Percentiles rank a stretch among this genome's conserved stretches.
Conservation (phyloP, 2,113 vertebrate species). For the Salvator merianae region DNA sequence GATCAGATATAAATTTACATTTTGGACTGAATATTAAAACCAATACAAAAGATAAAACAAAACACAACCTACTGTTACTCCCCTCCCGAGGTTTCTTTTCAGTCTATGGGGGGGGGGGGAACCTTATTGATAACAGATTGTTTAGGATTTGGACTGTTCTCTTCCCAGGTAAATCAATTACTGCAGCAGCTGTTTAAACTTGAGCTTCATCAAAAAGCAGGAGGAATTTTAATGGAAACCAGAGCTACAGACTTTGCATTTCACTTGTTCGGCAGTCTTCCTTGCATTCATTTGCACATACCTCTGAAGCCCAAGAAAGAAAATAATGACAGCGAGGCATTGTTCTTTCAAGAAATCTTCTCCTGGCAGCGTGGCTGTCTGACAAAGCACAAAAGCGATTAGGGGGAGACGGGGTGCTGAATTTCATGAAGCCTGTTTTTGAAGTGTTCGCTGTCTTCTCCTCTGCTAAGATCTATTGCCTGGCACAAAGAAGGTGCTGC, state of each 20-base stretch:
- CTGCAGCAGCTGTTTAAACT: constrained; percentile 44
- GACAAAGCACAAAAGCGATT: constrained; percentile 34
- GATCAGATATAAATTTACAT: background rate
- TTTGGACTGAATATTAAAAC: background rate
- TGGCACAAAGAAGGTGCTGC: background rate
- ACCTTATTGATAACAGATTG: constrained; percentile 8
- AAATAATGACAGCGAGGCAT: background rate
- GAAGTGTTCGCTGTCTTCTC: constrained; percentile 12
- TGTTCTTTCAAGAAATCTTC: constrained; percentile 38
- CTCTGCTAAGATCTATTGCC: constrained; percentile 37
- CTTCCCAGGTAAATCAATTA: constrained; percentile 37
- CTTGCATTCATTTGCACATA: constrained; percentile 25
- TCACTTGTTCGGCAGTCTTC: background rate
- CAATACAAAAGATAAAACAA: constrained; percentile 2
- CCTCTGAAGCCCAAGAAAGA: constrained; percentile 32
- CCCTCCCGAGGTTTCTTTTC: background rate
- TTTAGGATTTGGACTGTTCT: constrained; percentile 32
- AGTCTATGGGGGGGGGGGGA: constrained; percentile 3
- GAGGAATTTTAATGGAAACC: constrained; percentile 33
- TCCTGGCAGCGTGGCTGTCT: background rate
- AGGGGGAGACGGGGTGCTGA: constrained; percentile 4
- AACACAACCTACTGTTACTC: background rate
- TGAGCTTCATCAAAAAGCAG: constrained; percentile 16
- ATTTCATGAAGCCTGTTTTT: constrained; percentile 22
- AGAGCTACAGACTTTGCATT: constrained; percentile 1